Evolutionary conservation across 2,888 invertebrate genomes (phyloP), one percentile per base, ranked within the genome.

Genomic region (Ptycholaimellus sp.): DNA sequence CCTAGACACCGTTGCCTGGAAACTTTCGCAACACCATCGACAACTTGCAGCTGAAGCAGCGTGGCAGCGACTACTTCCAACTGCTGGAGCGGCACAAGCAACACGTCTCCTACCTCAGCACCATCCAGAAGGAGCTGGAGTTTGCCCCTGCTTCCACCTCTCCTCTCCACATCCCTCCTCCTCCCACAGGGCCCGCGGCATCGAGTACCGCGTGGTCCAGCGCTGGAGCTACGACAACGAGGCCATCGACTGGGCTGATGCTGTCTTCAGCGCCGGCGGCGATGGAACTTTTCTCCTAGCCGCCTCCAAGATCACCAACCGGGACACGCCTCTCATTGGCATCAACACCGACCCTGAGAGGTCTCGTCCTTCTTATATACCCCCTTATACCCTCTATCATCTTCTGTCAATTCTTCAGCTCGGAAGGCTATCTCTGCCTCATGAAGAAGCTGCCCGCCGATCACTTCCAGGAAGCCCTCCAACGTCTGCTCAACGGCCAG

Each of bases 241-340:
- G 34, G 64, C 73, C 44, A 73, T 90, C 50, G 70, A 74, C 30
- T 83, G 85, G 81, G 83, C 87, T 23, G 90, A 93, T 63, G 61
- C 61, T 9, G 53, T 68, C 6, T 56, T 67, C 35, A 61, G 66
- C 18, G 63, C 65, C 37, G 93, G 93, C 5, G 96, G 96, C 0
- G 96, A 96, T 60, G 96, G 96, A 0, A 96, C 93, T 2, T 96
- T 85, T 63, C 69, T 96, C 22, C 64, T 90, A 49, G 83, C 85
- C 1, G 82, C 93, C 5, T 80, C 77, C 53, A 72, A 74, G 58
- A 72, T 87, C 19, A 64, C 66, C 37, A 69, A 73, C 47, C 65
- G 62, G 51, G 69, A 71, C 44, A 87, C 80, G 53, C 82, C 87
- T n/a, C 76, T 96, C 39, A 73, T 96, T 49, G 93, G 93, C 0